Evolutionary conservation across 2,113 vertebrate species (phyloP), one percentile per base, ranked within the genome.

Genomic region (Strix uralensis): DNA sequence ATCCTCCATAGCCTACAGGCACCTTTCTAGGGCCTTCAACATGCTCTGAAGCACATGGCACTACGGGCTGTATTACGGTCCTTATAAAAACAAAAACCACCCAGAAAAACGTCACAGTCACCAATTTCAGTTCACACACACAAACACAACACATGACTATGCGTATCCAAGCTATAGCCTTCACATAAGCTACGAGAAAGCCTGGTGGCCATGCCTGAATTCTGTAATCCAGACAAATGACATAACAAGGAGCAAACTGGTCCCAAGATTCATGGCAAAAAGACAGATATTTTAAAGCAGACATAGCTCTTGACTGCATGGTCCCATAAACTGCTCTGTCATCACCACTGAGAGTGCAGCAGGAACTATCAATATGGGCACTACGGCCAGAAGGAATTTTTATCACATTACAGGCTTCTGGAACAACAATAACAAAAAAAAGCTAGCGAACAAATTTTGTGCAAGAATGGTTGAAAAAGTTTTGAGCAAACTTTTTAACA

Each of bases 121-220:
- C 42, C 20, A 30, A 8, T 14, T 38, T 18, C 59, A 57, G 29
- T 22, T 23, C 44, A 69, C 46, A 63, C 29, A 22, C 12, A 21
- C 13, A 2, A 42, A 10, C 21, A 32, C 3, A 19, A 6, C 15
- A 21, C 14, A 5, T 0, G 30, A 5, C 16, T 8, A 7, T 1
- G 18, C 66, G 10, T 6, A 59, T 11, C 52, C 32, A n/a, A 51
- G 49, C 29, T 55, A 6, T 3, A 13, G 59, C 57, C 59, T 77
- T 52, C 59, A 42, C 3, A 1, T 1, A n/a, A 81, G 20, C 42
- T 47, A 26, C 0, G 1, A 52, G 62, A 58, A 73, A 79, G 19
- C n/a, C 26, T 55, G 32, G 65, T 62, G 51, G 36, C 34, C 10
- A 2, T 7, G 42, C 7, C 32, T n/a, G 27, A 80, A 66, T 29